Conservation (phyloP, 1,140 invertebrate genomes). For the Cylas formicarius region DNA sequence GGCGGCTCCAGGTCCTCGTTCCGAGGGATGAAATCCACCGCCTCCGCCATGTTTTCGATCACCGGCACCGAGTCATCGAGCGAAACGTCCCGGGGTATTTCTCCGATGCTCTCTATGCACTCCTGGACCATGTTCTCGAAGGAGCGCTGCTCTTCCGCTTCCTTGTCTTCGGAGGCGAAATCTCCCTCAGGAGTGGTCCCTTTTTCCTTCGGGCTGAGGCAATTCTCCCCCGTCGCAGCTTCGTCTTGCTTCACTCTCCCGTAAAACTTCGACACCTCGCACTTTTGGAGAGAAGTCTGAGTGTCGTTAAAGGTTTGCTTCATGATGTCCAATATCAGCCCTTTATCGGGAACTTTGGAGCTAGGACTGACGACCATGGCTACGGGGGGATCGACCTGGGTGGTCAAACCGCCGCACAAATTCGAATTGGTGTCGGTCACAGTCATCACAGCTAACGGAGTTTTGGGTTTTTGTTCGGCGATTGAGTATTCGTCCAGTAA, state of each 20-base stretch:
- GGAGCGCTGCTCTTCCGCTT: neutral
- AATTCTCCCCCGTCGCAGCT: slow-evolving; percentile 15
- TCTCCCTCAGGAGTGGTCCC: slow-evolving; percentile 5
- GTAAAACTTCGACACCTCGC: slow-evolving; percentile 10
- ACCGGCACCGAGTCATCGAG: slow-evolving; percentile 5
- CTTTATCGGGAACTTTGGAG: slow-evolving; percentile 41
- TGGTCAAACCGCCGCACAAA: slow-evolving; percentile 23
- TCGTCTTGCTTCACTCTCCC: slow-evolving; percentile 6
- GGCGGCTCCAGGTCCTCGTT: slow-evolving; percentile 13
- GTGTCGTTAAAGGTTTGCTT: slow-evolving; percentile 43
- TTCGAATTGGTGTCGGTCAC: slow-evolving; percentile 37
- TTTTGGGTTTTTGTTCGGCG: slow-evolving; percentile 3
- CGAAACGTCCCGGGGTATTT: slow-evolving; percentile 1
- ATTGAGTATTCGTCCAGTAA: slow-evolving; percentile 12
- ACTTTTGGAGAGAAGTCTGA: neutral
- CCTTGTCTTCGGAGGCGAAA: slow-evolving; percentile 4
- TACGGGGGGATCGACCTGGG: slow-evolving; percentile 26
- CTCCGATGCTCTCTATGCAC: slow-evolving; percentile 11
- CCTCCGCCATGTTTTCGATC: slow-evolving; percentile 8
- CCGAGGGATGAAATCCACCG: neutral
- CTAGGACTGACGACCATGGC: slow-evolving; percentile 35
- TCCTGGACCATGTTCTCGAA: slow-evolving; percentile 11
- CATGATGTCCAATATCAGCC: slow-evolving; percentile 42
- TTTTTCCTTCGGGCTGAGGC: slow-evolving; percentile 8
- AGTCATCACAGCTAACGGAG: slow-evolving; percentile 9